Evolutionary conservation across 2,888 invertebrate genomes (phyloP).

Genomic region (Polymixis flavicincta): DNA sequence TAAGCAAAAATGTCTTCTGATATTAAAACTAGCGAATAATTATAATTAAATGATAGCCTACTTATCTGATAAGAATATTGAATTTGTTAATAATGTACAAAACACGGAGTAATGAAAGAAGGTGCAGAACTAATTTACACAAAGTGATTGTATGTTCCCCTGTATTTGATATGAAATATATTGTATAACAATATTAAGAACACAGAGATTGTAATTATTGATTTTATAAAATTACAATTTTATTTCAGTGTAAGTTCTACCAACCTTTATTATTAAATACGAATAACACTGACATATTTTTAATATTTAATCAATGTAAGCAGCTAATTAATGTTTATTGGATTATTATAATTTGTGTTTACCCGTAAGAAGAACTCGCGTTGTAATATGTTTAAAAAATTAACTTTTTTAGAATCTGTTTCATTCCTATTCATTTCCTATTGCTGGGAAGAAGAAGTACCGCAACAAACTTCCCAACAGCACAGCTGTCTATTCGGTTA

Average conservation of each 20-base stretch:
- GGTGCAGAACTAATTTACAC: neutral
- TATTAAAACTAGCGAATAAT: neutral
- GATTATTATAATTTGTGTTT: neutral
- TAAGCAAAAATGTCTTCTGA: neutral
- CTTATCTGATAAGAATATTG: neutral
- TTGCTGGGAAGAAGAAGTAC: too few relatives aligned
- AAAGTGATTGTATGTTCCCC: neutral
- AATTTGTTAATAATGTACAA: too few relatives aligned
- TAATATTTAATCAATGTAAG: neutral
- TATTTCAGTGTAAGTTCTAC: neutral
- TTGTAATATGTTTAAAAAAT: neutral
- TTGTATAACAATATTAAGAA: too few relatives aligned
- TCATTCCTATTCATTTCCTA: too few relatives aligned
- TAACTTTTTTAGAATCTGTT: neutral
- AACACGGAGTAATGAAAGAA: too few relatives aligned
- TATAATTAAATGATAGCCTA: neutral
- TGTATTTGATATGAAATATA: neutral
- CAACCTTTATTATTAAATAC: neutral
- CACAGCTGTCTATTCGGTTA: too few relatives aligned
- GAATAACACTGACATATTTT: neutral
- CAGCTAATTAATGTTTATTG: too few relatives aligned
- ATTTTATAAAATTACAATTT: neutral
- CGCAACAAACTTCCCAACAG: too few relatives aligned
- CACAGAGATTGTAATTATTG: neutral
- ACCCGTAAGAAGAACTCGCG: neutral